Percentiles rank a stretch among this genome's conserved stretches.
Evolutionary conservation across 64 coral and sea anemone species (phyloP).

Genomic region (Catalaphyllia jardinei): DNA sequence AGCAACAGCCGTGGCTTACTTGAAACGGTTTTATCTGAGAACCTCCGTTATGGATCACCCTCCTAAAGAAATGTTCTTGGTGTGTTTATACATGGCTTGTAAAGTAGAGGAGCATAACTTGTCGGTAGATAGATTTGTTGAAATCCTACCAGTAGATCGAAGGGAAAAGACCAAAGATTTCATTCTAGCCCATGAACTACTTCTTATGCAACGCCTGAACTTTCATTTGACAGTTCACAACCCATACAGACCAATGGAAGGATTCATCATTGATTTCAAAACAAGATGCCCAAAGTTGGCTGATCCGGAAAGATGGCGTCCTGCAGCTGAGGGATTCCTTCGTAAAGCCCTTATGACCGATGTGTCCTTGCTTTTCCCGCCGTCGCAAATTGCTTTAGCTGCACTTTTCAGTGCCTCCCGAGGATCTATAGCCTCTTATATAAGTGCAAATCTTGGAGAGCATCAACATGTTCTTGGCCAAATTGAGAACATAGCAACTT

Average conservation of each 20-base stretch:
- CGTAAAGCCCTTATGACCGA: conserved; percentile 60
- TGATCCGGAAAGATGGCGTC: conserved; percentile 81
- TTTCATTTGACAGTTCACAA: conserved; percentile 94
- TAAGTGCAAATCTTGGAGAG: conserved; percentile 54
- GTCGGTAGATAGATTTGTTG: conserved; percentile 87
- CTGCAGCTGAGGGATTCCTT: conserved; percentile 76
- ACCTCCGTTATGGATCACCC: conserved; percentile 88
- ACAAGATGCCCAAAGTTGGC: conserved; percentile 59
- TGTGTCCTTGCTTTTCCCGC: conserved; percentile 74
- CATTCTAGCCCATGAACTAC: conserved; percentile 87
- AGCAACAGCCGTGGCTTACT: conserved; percentile 85
- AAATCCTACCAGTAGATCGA: conserved; percentile 81
- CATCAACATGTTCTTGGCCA: conserved; percentile 45
- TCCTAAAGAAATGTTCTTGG: conserved; percentile 86
- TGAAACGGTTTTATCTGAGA: conserved; percentile 92
- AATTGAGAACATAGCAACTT: conserved; percentile 33
- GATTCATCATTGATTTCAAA: conserved; percentile 97
- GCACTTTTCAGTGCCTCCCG: conserved; percentile 61
- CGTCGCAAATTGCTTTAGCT: conserved; percentile 95
- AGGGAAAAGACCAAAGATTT: conserved; percentile 81
- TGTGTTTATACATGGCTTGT: conserved; percentile 98
- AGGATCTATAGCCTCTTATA: conserved; percentile 53
- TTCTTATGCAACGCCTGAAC: conserved; percentile 87
- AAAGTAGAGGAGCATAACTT: conserved; percentile 97
- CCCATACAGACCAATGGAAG: conserved; percentile 89